Percentiles rank a stretch among this genome's conserved stretches.
phyloP scores from a whole-genome alignment of 2,888 invertebrate genomes.

The Ditula angustiorana region DNA sequence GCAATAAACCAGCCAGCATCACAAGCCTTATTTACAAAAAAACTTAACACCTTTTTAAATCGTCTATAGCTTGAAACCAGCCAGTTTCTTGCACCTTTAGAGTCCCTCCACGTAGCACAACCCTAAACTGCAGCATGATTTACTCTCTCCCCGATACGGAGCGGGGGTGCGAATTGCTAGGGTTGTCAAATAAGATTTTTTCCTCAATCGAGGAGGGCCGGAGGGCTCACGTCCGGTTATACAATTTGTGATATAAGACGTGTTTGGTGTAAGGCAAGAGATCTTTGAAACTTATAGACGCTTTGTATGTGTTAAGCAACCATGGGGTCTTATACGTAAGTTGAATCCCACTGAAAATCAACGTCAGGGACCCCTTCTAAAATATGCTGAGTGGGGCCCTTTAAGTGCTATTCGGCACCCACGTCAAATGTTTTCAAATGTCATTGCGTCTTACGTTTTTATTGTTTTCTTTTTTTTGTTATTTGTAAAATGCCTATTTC shows the following conservation, averaged over 20 bases:
- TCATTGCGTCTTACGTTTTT: no score
- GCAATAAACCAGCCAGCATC: background rate
- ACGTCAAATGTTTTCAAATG: no score
- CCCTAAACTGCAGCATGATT: conserved; percentile 63
- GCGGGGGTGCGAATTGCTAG: conserved; percentile 74
- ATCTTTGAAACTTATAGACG: background rate
- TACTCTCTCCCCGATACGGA: conserved; percentile 50
- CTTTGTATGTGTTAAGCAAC: background rate
- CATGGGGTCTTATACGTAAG: background rate
- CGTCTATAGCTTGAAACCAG: background rate
- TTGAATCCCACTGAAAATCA: no score
- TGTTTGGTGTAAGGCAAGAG: conserved; percentile 29
- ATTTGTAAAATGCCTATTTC: no score
- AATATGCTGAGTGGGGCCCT: no score
- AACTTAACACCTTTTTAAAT: background rate
- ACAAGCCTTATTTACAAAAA: background rate
- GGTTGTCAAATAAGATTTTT: conserved; percentile 82
- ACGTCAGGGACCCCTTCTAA: no score
- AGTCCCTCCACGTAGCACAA: conserved; percentile 51
- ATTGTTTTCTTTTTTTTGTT: no score
- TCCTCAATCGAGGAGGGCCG: conserved; percentile 67
- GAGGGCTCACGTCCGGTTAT: conserved; percentile 65
- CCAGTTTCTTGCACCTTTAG: background rate
- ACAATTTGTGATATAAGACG: conserved; percentile 66
- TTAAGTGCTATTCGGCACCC: no score